Evolutionary conservation across 2,113 vertebrate species (phyloP), one percentile per base, ranked within the genome.

Genomic region (chimpanzee (Pan troglodytes)): DNA sequence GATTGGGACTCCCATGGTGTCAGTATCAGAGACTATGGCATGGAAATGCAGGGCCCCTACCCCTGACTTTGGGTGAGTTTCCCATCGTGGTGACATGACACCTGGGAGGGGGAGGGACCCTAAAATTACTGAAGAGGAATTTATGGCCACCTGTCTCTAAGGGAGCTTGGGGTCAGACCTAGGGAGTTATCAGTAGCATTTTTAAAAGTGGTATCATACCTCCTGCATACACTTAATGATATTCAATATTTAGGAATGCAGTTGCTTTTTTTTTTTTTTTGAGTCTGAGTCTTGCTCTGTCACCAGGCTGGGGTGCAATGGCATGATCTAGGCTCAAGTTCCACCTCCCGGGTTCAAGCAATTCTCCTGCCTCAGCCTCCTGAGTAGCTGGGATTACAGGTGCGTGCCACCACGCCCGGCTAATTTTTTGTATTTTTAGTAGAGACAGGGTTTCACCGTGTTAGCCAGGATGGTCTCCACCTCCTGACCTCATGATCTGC

Each of bases 221-320:
- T 32, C 32, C 3, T 7, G 59, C 59, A 13, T 48, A 27, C 4
- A 35, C 25, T 87, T 84, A 95, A 68, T 23, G 52, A 48, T 72
- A 72, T 40, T 94, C 32, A 61, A 23, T 43, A 78, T 67, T 96
- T 68, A 85, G 87, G 32, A 87, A 79, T 45, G 30, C 43, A 79
- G 32, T 81, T 43, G 48, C 45, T 61, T 50, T 88, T n/a, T 13
- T 6, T 64, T 40, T 40, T 6, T 64, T 0, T 27, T 64, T 73
- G n/a, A 72, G n/a, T 38, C 70, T 22, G 18, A 20, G 18, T 72
- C 70, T 72, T n/a, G 11, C n/a, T 72, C 70, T 72, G 45, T 22
- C 8, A 18, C n/a, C 70, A 72, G 70, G 70, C 20, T 72, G 70
- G n/a, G 23, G n/a, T 72, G 9, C 18, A 72, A 7, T 72, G 70